Base-by-base conservation (phyloP, 2,888 invertebrate genomes). In the Frankliniella intonsa region DNA sequence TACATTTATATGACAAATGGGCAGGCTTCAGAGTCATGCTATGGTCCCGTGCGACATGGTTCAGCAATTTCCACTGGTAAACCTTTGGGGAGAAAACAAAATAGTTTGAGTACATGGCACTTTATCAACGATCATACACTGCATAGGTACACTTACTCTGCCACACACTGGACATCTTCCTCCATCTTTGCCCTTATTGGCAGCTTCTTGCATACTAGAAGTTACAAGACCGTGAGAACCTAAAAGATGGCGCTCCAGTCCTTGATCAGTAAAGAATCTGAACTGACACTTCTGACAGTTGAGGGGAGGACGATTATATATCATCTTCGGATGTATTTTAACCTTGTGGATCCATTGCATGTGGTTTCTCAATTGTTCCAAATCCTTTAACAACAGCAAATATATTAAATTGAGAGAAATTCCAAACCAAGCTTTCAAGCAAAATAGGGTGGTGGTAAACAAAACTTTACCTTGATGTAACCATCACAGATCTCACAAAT, bases 271-370 rank as follows among this genome's bases (percentile, higher is more conserved):
- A 90, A 98, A 99, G 90, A 98, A 99, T 86, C 97, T 92, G 88
- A 95, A 96, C 89, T 97, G 96, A 90, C 98, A 98, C 88, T 97
- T 97, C 89, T 97, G 97, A 89, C 98, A 98, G 89, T 96, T 97
- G 84, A 98, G 90, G 80, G 97, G 97, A 83, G 98, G 97, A 88
- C 95, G 91, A 89, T 96, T 97, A 89, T 96, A 95, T 85, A 97
- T 96, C 97, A 97, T 97, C 90, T 96, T 97, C 82, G 97, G 96
- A 89, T 97, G 97, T 86, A 97, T 97, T 89, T 97, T 97, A 85
- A 97, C 96, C 91, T 97, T 97, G 88, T 98, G 98, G 88, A 97
- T 97, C 95, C 97, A 97, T 87, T 97, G 97, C 96, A 98, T 97
- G 87, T 98, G 98, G 88, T 97, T 97, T 84, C 97, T 91, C 84